Percentiles rank a stretch among this genome's conserved stretches.
Conservation (phyloP, 1,140 invertebrate genomes). For the Charaxes varanes region DNA sequence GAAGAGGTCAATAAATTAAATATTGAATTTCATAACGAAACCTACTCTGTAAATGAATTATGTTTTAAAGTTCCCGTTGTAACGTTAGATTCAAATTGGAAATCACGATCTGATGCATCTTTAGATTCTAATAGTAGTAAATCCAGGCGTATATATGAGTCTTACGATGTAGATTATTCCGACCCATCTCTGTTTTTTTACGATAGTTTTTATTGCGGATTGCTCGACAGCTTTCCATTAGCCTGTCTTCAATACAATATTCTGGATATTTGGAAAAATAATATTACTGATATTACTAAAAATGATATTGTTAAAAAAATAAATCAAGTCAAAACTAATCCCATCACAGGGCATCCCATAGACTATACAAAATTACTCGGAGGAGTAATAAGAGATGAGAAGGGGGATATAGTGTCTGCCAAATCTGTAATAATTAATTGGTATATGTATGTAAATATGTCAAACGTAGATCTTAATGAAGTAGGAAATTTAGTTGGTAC, state of each 20-base stretch:
- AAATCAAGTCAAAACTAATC: conserved; percentile 77
- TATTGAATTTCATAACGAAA: conserved; percentile 40
- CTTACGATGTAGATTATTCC: conserved; percentile 36
- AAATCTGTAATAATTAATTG: conserved; percentile 77
- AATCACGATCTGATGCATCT: conserved; percentile 49
- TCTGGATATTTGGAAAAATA: conserved; percentile 82
- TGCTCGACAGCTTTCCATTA: conserved; percentile 74
- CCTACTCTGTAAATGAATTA: conserved; percentile 75
- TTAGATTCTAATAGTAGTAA: conserved; percentile 20
- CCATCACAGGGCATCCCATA: conserved; percentile 77
- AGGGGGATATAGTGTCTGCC: conserved; percentile 79
- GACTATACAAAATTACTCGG: conserved; percentile 80
- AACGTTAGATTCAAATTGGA: conserved; percentile 47
- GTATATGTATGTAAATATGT: conserved; percentile 81
- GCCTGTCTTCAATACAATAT: conserved; percentile 80
- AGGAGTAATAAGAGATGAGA: conserved; percentile 74
- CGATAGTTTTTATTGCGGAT: conserved; percentile 74
- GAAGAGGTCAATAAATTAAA: conserved; percentile 43
- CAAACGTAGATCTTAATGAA: conserved; percentile 77
- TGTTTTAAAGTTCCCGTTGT: conserved; percentile 78
- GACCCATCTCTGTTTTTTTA: conserved; percentile 75
- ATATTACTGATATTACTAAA: conserved; percentile 74
- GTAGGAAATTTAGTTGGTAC: conserved; percentile 82
- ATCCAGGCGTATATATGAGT: conserved; percentile 20
- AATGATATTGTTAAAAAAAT: conserved; percentile 78